phyloP scores from a whole-genome alignment of 2,888 invertebrate genomes.

The Cyaniris semiargus region DNA sequence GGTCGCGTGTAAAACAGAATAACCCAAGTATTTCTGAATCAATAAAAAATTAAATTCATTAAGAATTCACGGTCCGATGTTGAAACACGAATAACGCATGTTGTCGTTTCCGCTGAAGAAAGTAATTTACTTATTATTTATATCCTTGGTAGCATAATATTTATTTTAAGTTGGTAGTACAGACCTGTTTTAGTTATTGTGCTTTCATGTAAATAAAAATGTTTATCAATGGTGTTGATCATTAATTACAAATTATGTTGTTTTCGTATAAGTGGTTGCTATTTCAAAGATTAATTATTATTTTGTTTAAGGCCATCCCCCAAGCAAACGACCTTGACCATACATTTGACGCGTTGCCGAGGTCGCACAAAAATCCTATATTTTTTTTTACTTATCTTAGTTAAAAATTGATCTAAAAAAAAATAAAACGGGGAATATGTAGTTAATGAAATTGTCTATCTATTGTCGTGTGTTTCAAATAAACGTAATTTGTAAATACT shows the following conservation, averaged over 20 bases:
- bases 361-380: too few relatives aligned
- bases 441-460: too few relatives aligned
- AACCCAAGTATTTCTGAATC: conserved; percentile 18
- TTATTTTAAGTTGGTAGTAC: not conserved
- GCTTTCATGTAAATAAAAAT: not conserved
- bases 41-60: conserved; percentile 18
- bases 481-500: too few relatives aligned
- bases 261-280: not conserved
- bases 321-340: too few relatives aligned
- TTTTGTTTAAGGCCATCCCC: too few relatives aligned
- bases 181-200: not conserved
- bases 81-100: conserved; percentile 11
- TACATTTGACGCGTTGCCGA: too few relatives aligned
- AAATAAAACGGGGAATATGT: too few relatives aligned
- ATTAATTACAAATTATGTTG: not conserved
- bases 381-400: too few relatives aligned
- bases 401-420: too few relatives aligned
- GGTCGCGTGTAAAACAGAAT: conserved; percentile 34
- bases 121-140: not conserved
- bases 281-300: not conserved
- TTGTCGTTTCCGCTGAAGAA: not conserved
- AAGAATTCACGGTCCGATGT: conserved; percentile 3
- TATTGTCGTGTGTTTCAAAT: too few relatives aligned
- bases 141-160: not conserved
- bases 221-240: not conserved